These are phyloP conservation scores for Amphiprion percula DNA, from an alignment of 2,113 vertebrate genomes.

Conservation along the genomic window DNA sequence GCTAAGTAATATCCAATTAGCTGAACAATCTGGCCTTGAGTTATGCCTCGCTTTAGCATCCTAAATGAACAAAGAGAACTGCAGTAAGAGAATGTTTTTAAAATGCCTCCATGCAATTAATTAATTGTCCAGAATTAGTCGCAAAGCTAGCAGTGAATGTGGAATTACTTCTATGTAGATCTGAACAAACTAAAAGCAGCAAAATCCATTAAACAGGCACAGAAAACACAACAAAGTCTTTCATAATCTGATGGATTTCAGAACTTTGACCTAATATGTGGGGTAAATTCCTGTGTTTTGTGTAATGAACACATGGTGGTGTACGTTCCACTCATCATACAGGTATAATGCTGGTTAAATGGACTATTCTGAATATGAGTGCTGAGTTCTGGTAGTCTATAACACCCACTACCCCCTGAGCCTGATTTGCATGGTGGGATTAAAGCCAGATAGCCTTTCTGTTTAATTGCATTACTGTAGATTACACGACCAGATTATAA, in stretches of 20 bases:
- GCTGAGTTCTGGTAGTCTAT: slow-evolving; percentile 11
- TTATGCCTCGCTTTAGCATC: not conserved
- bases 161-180: no score
- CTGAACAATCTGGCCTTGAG: not conserved
- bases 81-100: not conserved
- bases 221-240: no score
- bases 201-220: not conserved
- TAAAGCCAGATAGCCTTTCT: slow-evolving; percentile 37
- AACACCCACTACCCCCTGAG: slow-evolving; percentile 35
- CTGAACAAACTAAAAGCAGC: not conserved
- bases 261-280: no score
- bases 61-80: not conserved
- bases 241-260: no score
- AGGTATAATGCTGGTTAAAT: slow-evolving; percentile 1
- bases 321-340: not conserved
- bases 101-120: not conserved
- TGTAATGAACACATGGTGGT: slow-evolving; percentile 25
- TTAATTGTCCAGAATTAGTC: not conserved
- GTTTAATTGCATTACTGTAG: slow-evolving; percentile 57
- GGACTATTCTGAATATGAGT: slow-evolving; percentile 18
- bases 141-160: not conserved
- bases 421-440: slow-evolving; percentile 43
- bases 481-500: slow-evolving; percentile 61
- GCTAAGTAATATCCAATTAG: no score
- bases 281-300: not conserved